Percentiles rank a stretch among this genome's conserved stretches.
phyloP scores from a whole-genome alignment of 2,888 invertebrate species.

The Drosophila algonquin region DNA sequence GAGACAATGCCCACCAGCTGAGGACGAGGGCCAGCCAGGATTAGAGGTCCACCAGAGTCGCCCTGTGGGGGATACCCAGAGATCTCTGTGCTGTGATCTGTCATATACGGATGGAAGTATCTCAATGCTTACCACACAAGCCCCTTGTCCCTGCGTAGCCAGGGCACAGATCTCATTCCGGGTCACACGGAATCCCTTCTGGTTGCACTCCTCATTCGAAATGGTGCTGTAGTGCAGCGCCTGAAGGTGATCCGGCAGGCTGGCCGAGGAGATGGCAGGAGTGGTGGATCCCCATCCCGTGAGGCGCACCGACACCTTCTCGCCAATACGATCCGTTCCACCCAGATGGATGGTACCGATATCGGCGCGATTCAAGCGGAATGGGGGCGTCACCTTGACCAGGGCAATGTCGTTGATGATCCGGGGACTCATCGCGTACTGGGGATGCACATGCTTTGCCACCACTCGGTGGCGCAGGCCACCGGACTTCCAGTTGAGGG shows the following conservation, averaged over 20 bases:
- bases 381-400: conserved; percentile 74
- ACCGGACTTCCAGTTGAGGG: conserved; percentile 67
- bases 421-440: conserved; percentile 62
- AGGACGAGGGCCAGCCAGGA: conserved; percentile 60
- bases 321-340: conserved; percentile 63
- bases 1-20: conserved; percentile 82
- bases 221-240: conserved; percentile 80
- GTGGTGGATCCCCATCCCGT: conserved; percentile 83
- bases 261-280: conserved; percentile 55
- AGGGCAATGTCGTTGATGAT: conserved; percentile 81
- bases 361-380: conserved; percentile 63
- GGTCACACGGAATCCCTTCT: conserved; percentile 78
- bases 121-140: conserved; percentile 80
- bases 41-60: conserved; percentile 83
- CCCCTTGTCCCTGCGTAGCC: conserved; percentile 73
- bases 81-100: background rate
- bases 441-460: conserved; percentile 75
- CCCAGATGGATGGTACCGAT: conserved; percentile 68
- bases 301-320: conserved; percentile 71
- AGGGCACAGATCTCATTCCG: conserved; percentile 81
- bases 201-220: conserved; percentile 80
- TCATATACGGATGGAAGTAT: background rate
- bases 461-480: conserved; percentile 74
- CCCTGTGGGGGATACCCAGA: conserved; percentile 69
- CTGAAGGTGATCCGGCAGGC: conserved; percentile 80